These are phyloP conservation scores for Ranitomeya variabilis DNA, from an alignment of 2,113 vertebrate species.

Conservation along the genomic window DNA sequence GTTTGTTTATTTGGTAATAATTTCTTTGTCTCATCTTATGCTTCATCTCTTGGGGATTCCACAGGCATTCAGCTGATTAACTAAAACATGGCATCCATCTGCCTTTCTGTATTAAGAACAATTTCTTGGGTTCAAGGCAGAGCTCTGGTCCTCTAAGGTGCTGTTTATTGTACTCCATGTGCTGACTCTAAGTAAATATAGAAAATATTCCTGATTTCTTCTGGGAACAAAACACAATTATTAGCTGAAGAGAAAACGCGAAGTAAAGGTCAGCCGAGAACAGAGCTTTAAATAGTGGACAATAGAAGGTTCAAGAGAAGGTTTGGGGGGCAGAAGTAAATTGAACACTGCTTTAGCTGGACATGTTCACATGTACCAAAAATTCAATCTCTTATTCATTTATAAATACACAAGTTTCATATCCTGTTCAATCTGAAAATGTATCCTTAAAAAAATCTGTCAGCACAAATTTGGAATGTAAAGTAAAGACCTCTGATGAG, in stretches of 20 bases:
- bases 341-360: neutral
- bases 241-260: constrained; percentile 25
- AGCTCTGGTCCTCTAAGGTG: constrained; percentile 23
- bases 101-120: constrained; percentile 30
- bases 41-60: constrained; percentile 5
- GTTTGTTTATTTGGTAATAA: constrained; percentile 26
- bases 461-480: no score
- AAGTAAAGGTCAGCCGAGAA: constrained; percentile 33
- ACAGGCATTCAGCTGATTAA: constrained; percentile 19
- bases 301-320: neutral
- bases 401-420: neutral
- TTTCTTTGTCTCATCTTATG: constrained; percentile 13
- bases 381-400: neutral
- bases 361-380: neutral
- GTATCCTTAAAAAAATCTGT: neutral
- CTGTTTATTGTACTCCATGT: constrained; percentile 20
- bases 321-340: neutral
- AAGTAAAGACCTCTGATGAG: no score
- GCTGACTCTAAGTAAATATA: constrained; percentile 12
- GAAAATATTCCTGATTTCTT: constrained; percentile 42
- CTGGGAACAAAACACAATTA: constrained; percentile 30
- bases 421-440: neutral
- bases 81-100: constrained; percentile 28
- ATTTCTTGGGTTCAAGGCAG: constrained; percentile 37
- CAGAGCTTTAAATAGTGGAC: constrained; percentile 32